Evolutionary conservation across 2,113 vertebrate genomes (phyloP), one percentile per base, ranked within the genome.

Genomic region (Platysteira castanea): DNA sequence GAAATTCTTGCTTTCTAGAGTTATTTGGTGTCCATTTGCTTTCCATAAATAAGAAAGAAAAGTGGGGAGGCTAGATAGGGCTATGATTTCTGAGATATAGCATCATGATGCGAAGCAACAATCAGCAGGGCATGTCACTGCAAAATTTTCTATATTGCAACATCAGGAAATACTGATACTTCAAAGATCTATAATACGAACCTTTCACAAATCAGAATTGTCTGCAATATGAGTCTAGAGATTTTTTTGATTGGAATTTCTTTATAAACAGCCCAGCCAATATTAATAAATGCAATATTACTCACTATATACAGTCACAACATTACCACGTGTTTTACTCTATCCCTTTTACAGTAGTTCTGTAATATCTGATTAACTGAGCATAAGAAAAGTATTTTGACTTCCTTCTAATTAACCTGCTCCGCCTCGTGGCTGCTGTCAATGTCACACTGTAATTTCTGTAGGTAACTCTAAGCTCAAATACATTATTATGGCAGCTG

Each of bases 121-220:
- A 98, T 96, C 76, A 95, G 79, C 84, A 79, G 70, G 80, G 84
- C 74, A 76, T 92, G 81, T 92, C 94, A 95, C 83, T 93, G 93
- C 87, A 97, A 98, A 97, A 94, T 94, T 89, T 95, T 97, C 92
- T 96, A 42, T 90, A 93, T 93, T 96, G 84, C 22, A 95, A 94
- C 49, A 95, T 59, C 75, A 91, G 84, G 79, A 78, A 97, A 94
- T 80, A 93, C 70, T 97, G 94, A 97, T 97, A 95, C 79, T 91
- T 94, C 96, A 97, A 87, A 96, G 97, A 96, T 98, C 90, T 95
- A 35, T 94, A 97, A 94, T 96, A 94, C 53, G 81, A 93, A 92
- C 84, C 37, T 93, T 94, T 94, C 88, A 82, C 87, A 69, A 80
- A 71, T 46, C 41, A 56, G 19, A 75, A 71, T 46, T 96, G 83